Evolutionary conservation across 64 coral and sea anemone genomes (phyloP), one percentile per base, ranked within the genome.

Genomic region (Stichodactyla helianthus): DNA sequence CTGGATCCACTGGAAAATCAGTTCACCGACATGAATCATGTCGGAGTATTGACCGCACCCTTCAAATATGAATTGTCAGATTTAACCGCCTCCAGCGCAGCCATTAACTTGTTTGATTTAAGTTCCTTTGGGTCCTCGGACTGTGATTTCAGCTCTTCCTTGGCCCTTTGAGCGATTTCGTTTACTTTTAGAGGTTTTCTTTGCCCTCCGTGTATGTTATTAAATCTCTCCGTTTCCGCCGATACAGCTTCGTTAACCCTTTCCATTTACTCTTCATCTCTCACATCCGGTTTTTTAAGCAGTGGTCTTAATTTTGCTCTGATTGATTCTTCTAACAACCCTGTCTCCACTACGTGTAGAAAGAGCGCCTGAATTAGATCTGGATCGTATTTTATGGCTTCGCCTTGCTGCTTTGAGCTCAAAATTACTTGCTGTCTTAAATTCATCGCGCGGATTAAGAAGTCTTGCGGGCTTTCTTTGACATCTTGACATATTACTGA

Each of bases 301-400:
- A 74, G 89, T 7, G 85, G 76, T 5, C 90, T 23, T 50, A 89
- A 57, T 7, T 83, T 88, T 50, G 86, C 77, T 68, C 61, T 67
- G 15, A 92, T 77, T 19, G 83, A 83, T 26, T 92, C 90, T 50
- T 92, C 86, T 15, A 78, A 5, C 53, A 83, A 57, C 6, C 87
- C 61, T 20, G 77, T 91, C 16, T 91, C 77, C 19, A 87, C 86
- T 10, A 52, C 86, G 82, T 89, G 86, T 22, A 89, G 52, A 68
- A 93, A 89, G 2, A 82, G 89, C 70, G 86, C 89, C 57, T 89
- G 84, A 64, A 93, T 89, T 52, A 93, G 79, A 13, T 80, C 55
- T 4, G 28, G 27, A n/a, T 77, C 92, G 76, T 93, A 86, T 59
- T 83, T 82, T 15, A 89, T 81, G 16, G 82, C 92, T 52, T 82